Conservation (phyloP, 2,797 vertebrate species). For the Macroramphosus scolopax region DNA sequence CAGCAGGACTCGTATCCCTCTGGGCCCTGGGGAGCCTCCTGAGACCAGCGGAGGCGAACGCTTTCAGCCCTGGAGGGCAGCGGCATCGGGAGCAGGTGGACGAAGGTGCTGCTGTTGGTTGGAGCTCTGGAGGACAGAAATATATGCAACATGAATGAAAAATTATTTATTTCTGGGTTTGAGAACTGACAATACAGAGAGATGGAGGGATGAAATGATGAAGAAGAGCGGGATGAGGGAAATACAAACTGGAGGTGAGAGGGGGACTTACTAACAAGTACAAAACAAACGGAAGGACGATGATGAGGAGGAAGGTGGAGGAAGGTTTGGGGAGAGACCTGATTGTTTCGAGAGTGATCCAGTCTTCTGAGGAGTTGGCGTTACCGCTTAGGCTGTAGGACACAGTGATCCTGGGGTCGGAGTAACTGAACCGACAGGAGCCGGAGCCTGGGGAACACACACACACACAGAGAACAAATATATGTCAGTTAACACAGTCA, state of each 20-base stretch:
- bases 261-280: too few relatives aligned
- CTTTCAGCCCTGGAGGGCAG: conserved; percentile 81
- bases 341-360: conserved; percentile 93
- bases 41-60: conserved; percentile 90
- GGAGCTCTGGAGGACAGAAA: conserved; percentile 81
- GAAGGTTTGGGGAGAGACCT: conserved; percentile 77
- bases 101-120: conserved; percentile 89
- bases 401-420: conserved; percentile 90
- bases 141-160: neutral
- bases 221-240: conserved; percentile 42
- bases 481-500: conserved; percentile 22
- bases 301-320: conserved; percentile 57
- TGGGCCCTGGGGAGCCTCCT: conserved; percentile 81
- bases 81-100: conserved; percentile 91
- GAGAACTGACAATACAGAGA: conserved; percentile 28
- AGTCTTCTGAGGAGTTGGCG: conserved; percentile 84
- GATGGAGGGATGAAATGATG: conserved; percentile 25
- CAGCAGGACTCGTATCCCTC: conserved; percentile 97
- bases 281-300: conserved; percentile 65
- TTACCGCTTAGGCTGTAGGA: conserved; percentile 82
- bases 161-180: conserved; percentile 8
- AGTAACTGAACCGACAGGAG: conserved; percentile 94
- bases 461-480: conserved; percentile 34
- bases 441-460: conserved; percentile 84
- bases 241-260: conserved; percentile 48